Evolutionary conservation across 2,797 vertebrate species (phyloP), one percentile per base, ranked within the genome.

Genomic region (Rhodeus uyekii): DNA sequence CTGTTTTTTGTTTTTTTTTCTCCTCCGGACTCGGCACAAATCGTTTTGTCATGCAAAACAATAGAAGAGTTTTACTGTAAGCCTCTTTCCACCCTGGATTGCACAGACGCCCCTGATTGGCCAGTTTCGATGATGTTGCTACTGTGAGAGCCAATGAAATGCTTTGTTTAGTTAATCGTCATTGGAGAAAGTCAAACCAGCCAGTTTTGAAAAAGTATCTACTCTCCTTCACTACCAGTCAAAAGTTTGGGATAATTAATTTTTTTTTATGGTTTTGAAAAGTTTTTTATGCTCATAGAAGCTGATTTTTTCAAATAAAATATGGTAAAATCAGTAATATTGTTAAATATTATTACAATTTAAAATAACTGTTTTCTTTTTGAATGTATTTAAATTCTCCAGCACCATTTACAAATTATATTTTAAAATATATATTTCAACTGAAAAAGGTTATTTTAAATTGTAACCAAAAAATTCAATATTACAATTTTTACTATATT

Each of bases 41-140:
- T 86, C 80, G 8, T 76, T 86, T 81, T 78, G 83, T 85, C 75
- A 78, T 85, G 71, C 74, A 50, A 82, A 85, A 87, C 77, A 86
- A 84, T 74, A 58, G 68, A 34, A 29, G 39, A 24, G 68, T 34
- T 27, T 76, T 71, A 78, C 75, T 64, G 24, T 60, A 63, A 29
- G 78, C 58, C 38, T 75, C 79, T 75, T 78, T 81, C 61, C 44
- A 36, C 44, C 16, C 50, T 76, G 78, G 19, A 29, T 81, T 63
- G 14, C 79, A 42, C 34, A 60, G 32, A 60, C 10, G 3, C 64
- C 24, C 44, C 44, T 42, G 27, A 69, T 65, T 85, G 67, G 61
- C 34, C 24, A 67, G 64, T 64, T 53, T 64, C 36, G 36, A 55
- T 55, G 55, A 42, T 81, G 39, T 44, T 18, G 6, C 32, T 0